Percentiles rank a stretch among this genome's conserved stretches.
phyloP scores from a whole-genome alignment of 1,140 invertebrate species.

The Brachionus manjavacas region DNA sequence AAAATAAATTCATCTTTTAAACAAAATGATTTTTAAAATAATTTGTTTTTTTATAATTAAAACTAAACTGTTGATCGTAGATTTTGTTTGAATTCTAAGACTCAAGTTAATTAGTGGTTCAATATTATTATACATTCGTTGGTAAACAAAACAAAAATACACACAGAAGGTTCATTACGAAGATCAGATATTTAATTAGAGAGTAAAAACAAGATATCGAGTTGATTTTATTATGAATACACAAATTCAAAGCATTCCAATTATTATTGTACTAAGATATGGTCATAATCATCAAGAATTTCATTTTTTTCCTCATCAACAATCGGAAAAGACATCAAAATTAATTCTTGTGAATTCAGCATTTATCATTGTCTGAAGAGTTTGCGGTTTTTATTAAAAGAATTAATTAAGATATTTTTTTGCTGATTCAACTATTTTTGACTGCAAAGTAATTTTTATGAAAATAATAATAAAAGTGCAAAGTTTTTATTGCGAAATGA shows the following conservation, averaged over 20 bases:
- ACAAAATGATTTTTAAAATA: background rate
- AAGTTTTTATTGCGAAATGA: no score
- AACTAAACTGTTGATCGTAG: background rate
- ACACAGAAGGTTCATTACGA: background rate
- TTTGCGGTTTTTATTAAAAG: no score
- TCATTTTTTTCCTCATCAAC: no score
- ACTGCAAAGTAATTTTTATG: no score
- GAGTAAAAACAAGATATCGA: background rate
- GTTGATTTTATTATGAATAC: background rate
- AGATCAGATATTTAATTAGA: background rate
- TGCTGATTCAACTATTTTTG: no score
- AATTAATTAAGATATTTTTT: no score
- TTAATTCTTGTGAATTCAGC: no score
- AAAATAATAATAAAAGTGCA: no score
- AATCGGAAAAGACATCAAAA: no score
- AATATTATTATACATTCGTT: background rate
- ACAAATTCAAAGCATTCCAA: background rate
- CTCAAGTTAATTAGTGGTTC: background rate
- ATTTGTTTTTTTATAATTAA: conserved; percentile 8
- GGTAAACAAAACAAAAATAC: background rate
- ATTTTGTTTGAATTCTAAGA: background rate
- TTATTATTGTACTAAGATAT: no score
- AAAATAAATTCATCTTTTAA: background rate
- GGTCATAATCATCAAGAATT: no score
- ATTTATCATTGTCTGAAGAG: no score